A percentile compares a stretch with the other conserved stretches of the same genome.
Evolutionary conservation across 2,888 invertebrate genomes (phyloP).

Genomic region (Rhabditoides inermis): DNA sequence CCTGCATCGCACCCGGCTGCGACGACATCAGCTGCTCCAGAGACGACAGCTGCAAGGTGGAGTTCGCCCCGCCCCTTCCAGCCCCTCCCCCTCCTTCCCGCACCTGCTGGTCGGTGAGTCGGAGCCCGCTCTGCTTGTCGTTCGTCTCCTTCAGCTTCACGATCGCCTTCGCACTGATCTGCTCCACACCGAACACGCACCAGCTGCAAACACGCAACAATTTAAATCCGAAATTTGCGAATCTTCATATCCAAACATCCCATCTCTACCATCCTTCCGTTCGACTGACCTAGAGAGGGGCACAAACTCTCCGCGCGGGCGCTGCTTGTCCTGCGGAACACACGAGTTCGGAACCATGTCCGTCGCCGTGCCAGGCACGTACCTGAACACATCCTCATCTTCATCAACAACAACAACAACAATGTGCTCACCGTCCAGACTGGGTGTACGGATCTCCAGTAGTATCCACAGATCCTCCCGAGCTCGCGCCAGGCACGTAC

Average conservation of each 20-base stretch:
- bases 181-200: conserved; percentile 24
- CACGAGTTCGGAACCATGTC: conserved; percentile 29
- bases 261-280: no score
- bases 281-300: conserved; percentile 26
- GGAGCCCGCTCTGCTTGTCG: conserved; percentile 20
- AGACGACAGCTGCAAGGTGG: conserved; percentile 7
- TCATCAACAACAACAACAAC: not conserved
- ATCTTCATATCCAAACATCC: no score
- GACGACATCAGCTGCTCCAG: conserved; percentile 14
- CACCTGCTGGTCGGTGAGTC: conserved; percentile 17
- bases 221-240: no score
- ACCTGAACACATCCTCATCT: conserved; percentile 1
- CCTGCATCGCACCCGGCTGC: conserved; percentile 5
- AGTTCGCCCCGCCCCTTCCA: no score
- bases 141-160: conserved; percentile 29
- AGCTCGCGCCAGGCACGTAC: conserved; percentile 49
- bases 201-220: no score
- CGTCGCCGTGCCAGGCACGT: conserved; percentile 5
- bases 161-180: conserved; percentile 31
- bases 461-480: conserved; percentile 11
- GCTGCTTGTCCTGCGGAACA: conserved; percentile 30
- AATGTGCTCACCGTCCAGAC: conserved; percentile 8
- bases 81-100: no score
- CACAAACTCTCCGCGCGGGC: conserved; percentile 39
- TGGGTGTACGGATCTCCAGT: conserved; percentile 39